Percentiles rank a stretch among this genome's conserved stretches.
phyloP scores from a whole-genome alignment of 2,888 invertebrate genomes.

The Eustalomyia histrio region DNA sequence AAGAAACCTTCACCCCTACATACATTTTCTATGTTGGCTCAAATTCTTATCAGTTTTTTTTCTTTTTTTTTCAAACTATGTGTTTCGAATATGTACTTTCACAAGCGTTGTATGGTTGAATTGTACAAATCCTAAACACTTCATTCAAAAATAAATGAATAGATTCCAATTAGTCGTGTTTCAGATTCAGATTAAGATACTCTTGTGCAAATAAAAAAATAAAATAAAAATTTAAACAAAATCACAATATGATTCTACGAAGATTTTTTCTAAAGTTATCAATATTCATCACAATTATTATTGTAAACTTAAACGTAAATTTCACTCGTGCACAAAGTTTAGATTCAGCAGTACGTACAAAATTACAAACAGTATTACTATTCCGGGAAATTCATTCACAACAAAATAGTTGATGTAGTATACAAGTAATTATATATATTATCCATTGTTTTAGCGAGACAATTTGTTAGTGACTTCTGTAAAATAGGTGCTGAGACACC shows the following conservation, averaged over 20 bases:
- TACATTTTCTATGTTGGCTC: neutral
- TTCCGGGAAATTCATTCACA: neutral
- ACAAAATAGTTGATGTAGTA: neutral
- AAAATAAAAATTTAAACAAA: neutral
- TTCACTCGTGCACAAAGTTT: neutral
- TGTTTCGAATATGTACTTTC: neutral
- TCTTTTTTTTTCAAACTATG: conserved; percentile 3
- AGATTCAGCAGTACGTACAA: neutral
- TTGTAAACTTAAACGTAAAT: no score
- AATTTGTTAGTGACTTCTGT: no score
- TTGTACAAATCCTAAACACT: neutral
- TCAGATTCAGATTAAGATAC: conserved; percentile 5
- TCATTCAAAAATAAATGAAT: neutral
- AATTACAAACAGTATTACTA: neutral
- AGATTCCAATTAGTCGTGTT: neutral
- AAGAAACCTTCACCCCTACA: neutral
- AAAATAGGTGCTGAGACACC: no score
- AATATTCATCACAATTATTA: neutral
- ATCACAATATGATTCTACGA: neutral
- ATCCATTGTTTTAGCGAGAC: no score
- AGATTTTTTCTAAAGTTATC: neutral
- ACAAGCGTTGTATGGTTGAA: neutral
- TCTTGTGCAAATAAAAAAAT: neutral
- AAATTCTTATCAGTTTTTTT: conserved; percentile 4
- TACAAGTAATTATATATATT: neutral